Conservation (phyloP, 2,888 invertebrate genomes). For the Chloroclystis v-ata region DNA sequence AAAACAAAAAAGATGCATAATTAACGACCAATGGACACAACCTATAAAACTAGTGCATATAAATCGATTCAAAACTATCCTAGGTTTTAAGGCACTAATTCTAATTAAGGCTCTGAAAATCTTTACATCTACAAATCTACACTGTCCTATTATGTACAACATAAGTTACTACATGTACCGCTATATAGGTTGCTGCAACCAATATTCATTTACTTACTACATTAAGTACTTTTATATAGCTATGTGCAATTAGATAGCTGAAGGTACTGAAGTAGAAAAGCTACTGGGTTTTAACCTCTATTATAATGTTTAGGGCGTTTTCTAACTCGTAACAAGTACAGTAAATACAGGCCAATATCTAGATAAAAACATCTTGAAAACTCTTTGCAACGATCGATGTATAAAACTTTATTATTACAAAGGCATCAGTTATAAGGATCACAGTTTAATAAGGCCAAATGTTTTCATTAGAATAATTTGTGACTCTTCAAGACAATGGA, state of each 20-base stretch:
- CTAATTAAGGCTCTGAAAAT: conserved; percentile 47
- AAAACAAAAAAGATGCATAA: neutral
- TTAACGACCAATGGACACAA: conserved; percentile 1
- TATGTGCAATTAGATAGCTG: neutral
- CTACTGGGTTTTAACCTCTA: neutral
- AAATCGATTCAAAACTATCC: conserved; percentile 25
- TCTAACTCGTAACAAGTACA: too few relatives aligned
- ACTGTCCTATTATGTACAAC: neutral
- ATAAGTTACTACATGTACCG: neutral
- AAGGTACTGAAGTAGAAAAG: neutral
- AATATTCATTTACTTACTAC: neutral
- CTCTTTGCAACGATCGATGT: too few relatives aligned
- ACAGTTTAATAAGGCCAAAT: conserved; percentile 37
- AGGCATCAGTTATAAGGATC: conserved; percentile 30
- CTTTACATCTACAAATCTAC: neutral
- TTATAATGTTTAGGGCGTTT: neutral
- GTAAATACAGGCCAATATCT: too few relatives aligned
- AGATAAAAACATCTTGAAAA: too few relatives aligned
- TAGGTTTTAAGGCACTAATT: conserved; percentile 56
- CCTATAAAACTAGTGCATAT: conserved; percentile 17
- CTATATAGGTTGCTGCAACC: neutral
- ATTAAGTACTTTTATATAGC: neutral
- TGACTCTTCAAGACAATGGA: conserved; percentile 10
- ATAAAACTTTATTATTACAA: too few relatives aligned
- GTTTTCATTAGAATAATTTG: conserved; percentile 7